A percentile compares a stretch with the other conserved stretches of the same genome.
phyloP scores from a whole-genome alignment of 1,140 invertebrate genomes.

The Drosophila pruinosa region DNA sequence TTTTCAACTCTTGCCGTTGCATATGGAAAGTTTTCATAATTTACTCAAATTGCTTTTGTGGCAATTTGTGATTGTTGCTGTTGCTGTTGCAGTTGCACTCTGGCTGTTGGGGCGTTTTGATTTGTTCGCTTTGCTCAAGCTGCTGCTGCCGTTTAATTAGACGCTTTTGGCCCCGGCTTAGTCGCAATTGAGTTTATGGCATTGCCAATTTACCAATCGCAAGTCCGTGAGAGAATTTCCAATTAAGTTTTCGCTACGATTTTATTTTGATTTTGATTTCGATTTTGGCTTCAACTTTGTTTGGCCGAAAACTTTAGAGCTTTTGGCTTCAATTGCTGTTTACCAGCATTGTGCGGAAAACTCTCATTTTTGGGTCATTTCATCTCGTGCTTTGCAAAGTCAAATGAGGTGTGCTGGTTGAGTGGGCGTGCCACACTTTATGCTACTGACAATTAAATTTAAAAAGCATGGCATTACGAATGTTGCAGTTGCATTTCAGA shows the following conservation, averaged over 20 bases:
- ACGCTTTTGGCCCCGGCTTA: slow-evolving; percentile 42
- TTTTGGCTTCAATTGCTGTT: neutral
- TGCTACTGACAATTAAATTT: slow-evolving; percentile 9
- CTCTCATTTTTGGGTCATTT: neutral
- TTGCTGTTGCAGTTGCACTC: slow-evolving; percentile 26
- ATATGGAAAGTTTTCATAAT: slow-evolving; percentile 75
- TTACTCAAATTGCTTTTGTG: slow-evolving; percentile 72
- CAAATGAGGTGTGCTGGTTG: slow-evolving; percentile 7
- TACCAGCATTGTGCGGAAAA: neutral
- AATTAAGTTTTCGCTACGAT: slow-evolving; percentile 59
- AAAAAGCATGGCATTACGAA: slow-evolving; percentile 46
- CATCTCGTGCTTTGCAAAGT: neutral
- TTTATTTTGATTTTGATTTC: slow-evolving; percentile 26
- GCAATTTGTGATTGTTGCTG: slow-evolving; percentile 41
- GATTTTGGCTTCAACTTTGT: neutral
- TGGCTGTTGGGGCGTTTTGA: slow-evolving; percentile 49
- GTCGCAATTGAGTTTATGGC: slow-evolving; percentile 37
- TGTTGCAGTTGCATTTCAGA: slow-evolving; percentile 31
- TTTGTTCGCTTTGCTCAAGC: too few relatives aligned
- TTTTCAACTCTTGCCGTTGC: slow-evolving; percentile 36
- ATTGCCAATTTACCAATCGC: slow-evolving; percentile 53
- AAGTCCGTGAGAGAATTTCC: slow-evolving; percentile 71
- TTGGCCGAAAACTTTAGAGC: neutral
- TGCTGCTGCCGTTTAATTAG: slow-evolving; percentile 69
- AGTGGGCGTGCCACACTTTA: slow-evolving; percentile 40